Percentiles rank a stretch among this genome's conserved stretches.
Conservation (phyloP, 2,113 vertebrate species). For the Fulmarus glacialis region DNA sequence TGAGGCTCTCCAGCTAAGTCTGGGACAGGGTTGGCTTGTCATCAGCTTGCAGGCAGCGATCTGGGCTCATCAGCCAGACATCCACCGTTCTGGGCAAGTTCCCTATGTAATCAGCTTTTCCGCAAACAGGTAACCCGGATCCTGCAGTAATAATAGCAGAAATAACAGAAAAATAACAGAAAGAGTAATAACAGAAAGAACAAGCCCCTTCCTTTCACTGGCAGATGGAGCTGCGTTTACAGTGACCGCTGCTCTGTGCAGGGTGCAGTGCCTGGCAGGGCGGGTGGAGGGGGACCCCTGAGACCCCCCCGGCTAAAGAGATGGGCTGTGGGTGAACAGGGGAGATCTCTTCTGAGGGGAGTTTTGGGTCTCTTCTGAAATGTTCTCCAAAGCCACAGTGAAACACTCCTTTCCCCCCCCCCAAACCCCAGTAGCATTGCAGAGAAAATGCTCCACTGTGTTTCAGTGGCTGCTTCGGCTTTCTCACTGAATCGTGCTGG, state of each 20-base stretch:
- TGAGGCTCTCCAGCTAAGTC: too few species aligned
- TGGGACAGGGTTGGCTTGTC: not conserved
- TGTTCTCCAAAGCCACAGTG: not conserved
- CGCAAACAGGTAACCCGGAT: too few species aligned
- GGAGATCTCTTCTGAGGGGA: not conserved
- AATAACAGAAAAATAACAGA: not conserved
- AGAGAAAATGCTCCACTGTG: not conserved
- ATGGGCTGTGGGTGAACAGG: not conserved
- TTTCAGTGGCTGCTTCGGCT: not conserved
- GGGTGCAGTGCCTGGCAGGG: not conserved
- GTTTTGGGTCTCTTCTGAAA: not conserved
- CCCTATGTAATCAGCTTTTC: not conserved
- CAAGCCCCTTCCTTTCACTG: not conserved
- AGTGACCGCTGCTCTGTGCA: accelerated
- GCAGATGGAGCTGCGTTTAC: not conserved
- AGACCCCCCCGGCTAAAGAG: accelerated
- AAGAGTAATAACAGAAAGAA: not conserved
- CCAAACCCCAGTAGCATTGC: not conserved
- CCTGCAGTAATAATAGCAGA: not conserved
- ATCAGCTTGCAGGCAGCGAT: not conserved
- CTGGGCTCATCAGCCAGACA: not conserved
- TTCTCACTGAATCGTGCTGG: not conserved
- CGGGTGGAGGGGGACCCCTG: not conserved
- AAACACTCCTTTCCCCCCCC: not conserved
- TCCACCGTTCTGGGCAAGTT: not conserved